Conservation (phyloP, 2,888 invertebrate species). For the Cephus pulcher region DNA sequence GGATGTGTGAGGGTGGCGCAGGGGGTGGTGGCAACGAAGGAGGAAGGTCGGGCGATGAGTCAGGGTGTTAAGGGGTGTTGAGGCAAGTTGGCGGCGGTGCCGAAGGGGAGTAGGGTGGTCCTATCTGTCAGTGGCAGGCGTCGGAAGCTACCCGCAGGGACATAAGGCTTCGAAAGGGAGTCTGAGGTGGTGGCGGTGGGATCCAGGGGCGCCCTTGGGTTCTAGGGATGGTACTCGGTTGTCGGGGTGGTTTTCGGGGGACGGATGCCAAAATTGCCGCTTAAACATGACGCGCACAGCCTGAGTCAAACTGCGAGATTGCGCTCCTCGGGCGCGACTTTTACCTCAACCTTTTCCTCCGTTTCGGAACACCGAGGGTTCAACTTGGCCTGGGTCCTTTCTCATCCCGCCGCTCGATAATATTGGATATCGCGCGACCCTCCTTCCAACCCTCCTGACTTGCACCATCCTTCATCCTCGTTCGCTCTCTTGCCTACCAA, state of each 20-base stretch:
- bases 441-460: constrained; percentile 23
- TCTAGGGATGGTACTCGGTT: constrained; percentile 9
- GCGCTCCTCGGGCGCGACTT: constrained; percentile 15
- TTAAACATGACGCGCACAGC: constrained; percentile 50
- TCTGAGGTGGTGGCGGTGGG: constrained; percentile 13
- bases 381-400: constrained; percentile 4
- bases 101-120: constrained; percentile 22
- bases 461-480: constrained; percentile 12
- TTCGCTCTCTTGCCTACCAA: constrained; percentile 29
- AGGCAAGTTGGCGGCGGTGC: constrained; percentile 5
- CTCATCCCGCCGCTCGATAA: constrained; percentile 41
- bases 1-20: background rate
- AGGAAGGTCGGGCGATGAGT: constrained; percentile 17
- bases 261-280: constrained; percentile 32
- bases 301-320: constrained; percentile 51
- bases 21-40: constrained; percentile 12
- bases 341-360: background rate
- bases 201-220: too few species aligned
- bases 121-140: constrained; percentile 34
- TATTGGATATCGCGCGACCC: constrained; percentile 45
- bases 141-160: constrained; percentile 22
- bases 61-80: constrained; percentile 24
- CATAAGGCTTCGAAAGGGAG: constrained; percentile 20
- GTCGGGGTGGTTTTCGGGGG: background rate
- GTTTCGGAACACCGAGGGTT: background rate